phyloP scores from a whole-genome alignment of 2,797 vertebrate genomes.

The Alectoris magna region DNA sequence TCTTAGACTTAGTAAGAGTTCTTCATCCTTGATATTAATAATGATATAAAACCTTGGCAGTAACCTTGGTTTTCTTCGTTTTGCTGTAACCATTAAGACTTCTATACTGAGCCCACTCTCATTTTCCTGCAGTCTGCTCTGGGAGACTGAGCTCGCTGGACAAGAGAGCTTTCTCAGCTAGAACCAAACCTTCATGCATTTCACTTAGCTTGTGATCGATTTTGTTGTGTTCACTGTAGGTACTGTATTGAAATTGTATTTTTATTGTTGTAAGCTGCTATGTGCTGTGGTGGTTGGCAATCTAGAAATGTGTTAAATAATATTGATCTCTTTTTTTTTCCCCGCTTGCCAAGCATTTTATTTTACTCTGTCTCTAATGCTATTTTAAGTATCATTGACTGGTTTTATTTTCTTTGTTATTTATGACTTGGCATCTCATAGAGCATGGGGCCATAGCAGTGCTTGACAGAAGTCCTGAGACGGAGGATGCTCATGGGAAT shows the following conservation, averaged over 20 bases:
- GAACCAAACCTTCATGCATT: conserved; percentile 51
- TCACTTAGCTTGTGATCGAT: conserved; percentile 63
- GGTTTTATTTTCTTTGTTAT: conserved; percentile 50
- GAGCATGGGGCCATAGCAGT: background rate
- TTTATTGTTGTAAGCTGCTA: conserved; percentile 54
- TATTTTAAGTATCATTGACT: conserved; percentile 56
- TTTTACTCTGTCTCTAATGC: conserved; percentile 36
- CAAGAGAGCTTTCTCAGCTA: conserved; percentile 9
- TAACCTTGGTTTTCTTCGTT: background rate
- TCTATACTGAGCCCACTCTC: background rate
- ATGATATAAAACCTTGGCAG: background rate
- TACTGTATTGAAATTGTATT: conserved; percentile 43
- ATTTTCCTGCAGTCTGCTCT: background rate
- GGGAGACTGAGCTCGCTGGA: background rate
- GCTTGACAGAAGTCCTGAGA: background rate
- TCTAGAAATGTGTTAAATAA: conserved; percentile 67
- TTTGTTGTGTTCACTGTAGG: conserved; percentile 2
- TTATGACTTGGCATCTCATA: background rate
- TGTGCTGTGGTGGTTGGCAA: conserved; percentile 55
- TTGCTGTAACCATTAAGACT: background rate
- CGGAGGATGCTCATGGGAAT: background rate
- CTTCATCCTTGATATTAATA: background rate
- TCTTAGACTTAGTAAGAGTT: background rate
- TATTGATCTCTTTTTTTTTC: conserved; percentile 40
- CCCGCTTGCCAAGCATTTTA: conserved; percentile 41